Evolutionary conservation across 1,140 invertebrate genomes (phyloP), one percentile per base, ranked within the genome.

Genomic region (Oryzaephilus surinamensis): DNA sequence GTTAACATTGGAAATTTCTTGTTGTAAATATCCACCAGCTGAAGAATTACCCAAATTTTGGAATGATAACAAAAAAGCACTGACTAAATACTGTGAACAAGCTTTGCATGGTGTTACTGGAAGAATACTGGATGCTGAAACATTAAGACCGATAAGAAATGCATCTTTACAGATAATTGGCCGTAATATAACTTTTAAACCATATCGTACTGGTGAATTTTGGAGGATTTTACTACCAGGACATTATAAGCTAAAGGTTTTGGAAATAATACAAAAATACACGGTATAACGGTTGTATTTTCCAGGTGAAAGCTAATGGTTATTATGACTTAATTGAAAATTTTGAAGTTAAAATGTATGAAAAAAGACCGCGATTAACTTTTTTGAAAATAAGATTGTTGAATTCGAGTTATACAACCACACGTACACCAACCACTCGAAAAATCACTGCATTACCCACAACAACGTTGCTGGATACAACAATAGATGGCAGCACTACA

Each of bases 1-100:
- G 55, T 58, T 81, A 4, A 80, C 77, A 2, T 48, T 81, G 6
- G 77, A 81, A 54, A 63, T 81, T 27, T 72, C 72, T 3, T 81
- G 78, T 56, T 69, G 67, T 43, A 81, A 79, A 58, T 75, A 69
- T 54, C 76, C 77, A 2, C 32, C 16, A 15, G 56, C 54, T 8
- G 52, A 50, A 16, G 50, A 71, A 19, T 54, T 81, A n/a, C 54
- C 63, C 7, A 45, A 50, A 14, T 69, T 70, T 45, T 81, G 77
- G 77, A 44, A 61, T n/a, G 68, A 73, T 39, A 82, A 81, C 52
- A 67, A 69, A 52, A 18, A 50, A 60, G 53, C 62, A 21, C 45
- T 64, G n/a, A 24, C 62, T 21, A 41, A 57, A 31, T 63, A 50
- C 33, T 44, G 48, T 21, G 38, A 49, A 8, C 51, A 64, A 50